phyloP scores from a whole-genome alignment of 1,140 invertebrate genomes.

The Lordiphosa stackelbergi region DNA sequence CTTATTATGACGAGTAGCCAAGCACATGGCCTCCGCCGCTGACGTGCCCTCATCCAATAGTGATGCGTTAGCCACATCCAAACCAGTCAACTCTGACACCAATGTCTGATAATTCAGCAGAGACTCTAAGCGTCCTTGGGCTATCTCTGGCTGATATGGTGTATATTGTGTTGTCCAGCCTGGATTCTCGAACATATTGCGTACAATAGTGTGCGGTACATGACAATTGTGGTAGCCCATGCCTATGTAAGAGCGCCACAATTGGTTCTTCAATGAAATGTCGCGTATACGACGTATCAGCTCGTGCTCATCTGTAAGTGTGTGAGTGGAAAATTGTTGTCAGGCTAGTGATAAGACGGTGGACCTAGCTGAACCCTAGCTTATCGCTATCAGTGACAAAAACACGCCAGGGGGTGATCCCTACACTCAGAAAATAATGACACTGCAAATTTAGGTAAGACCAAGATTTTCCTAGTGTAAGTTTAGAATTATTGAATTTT shows the following conservation, averaged over 20 bases:
- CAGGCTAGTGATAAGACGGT: conserved; percentile 36
- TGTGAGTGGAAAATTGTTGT: conserved; percentile 27
- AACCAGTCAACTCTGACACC: conserved; percentile 95
- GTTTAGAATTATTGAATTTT: too few species aligned
- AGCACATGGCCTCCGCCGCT: conserved; percentile 95
- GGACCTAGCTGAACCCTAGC: conserved; percentile 44
- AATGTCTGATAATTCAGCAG: conserved; percentile 99
- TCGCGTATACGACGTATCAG: conserved; percentile 87
- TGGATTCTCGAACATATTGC: conserved; percentile 99
- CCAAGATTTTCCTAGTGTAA: too few species aligned
- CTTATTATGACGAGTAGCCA: conserved; percentile 86
- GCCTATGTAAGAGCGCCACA: conserved; percentile 98
- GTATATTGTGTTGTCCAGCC: conserved; percentile 97
- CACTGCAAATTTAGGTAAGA: too few species aligned
- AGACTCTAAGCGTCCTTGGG: conserved; percentile 96
- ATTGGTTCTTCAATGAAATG: conserved; percentile 92
- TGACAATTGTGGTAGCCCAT: conserved; percentile 99
- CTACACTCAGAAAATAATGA: too few species aligned
- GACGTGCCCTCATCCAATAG: conserved; percentile 98
- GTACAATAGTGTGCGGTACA: conserved; percentile 95
- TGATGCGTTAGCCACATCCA: conserved; percentile 97
- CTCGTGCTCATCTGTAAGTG: conserved; percentile 89
- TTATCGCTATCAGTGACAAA: conserved; percentile 41
- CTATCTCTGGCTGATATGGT: conserved; percentile 94
- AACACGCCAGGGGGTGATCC: conserved; percentile 54